These are phyloP conservation scores for Panthera uncia DNA, from an alignment of 2,113 vertebrate species.

Conservation along the genomic window DNA sequence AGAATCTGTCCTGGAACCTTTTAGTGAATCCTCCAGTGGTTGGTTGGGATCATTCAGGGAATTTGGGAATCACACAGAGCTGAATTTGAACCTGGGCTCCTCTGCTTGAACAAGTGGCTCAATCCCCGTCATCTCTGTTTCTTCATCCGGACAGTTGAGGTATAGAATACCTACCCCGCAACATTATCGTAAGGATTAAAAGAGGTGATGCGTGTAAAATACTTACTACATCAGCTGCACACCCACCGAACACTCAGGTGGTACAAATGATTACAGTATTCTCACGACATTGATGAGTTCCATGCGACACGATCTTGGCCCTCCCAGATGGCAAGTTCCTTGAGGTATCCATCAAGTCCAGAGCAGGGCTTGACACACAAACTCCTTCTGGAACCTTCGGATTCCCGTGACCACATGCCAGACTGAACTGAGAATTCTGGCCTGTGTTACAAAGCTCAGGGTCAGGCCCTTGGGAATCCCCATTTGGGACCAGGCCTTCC, in stretches of 20 bases:
- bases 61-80: background rate
- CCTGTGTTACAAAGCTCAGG: background rate
- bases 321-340: background rate
- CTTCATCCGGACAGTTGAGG: background rate
- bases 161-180: background rate
- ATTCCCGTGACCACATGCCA: background rate
- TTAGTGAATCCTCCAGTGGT: background rate
- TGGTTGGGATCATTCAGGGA: background rate
- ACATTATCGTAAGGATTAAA: background rate
- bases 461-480: background rate
- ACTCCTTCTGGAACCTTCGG: background rate
- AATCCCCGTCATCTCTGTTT: background rate
- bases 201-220: background rate
- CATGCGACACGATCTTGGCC: accelerated
- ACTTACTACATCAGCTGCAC: accelerated
- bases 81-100: background rate
- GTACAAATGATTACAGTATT: too few species aligned
- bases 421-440: background rate
- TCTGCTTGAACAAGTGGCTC: background rate
- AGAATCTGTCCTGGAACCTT: background rate
- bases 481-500: background rate
- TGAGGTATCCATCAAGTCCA: background rate
- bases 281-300: background rate
- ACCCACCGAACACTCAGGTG: accelerated
- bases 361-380: background rate